Conservation (phyloP, 2,113 vertebrate genomes). For the Erpornis zantholeuca region DNA sequence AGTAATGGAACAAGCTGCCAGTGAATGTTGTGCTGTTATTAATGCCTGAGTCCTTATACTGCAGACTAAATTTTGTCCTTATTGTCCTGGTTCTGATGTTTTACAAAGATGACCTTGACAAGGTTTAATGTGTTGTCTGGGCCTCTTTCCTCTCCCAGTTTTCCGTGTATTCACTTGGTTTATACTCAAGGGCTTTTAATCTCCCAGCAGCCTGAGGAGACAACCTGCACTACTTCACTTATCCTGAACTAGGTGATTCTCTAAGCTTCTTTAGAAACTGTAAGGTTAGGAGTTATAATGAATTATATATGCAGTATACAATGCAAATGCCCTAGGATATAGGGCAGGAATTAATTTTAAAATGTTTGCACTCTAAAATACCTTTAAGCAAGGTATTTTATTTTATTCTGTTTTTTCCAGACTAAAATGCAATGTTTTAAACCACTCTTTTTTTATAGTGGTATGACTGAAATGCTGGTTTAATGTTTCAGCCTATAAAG, state of each 20-base stretch:
- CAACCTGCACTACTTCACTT: neutral
- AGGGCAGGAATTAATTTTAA: neutral
- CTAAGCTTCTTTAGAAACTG: neutral
- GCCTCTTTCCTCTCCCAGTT: neutral
- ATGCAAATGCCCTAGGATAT: neutral
- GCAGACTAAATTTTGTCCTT: neutral
- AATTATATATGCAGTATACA: neutral
- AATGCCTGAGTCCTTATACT: neutral
- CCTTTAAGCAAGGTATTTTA: neutral
- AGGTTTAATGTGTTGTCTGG: neutral
- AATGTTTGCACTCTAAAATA: neutral
- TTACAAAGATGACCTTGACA: neutral
- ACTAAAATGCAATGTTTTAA: neutral
- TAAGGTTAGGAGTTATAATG: neutral
- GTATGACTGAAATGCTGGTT: neutral
- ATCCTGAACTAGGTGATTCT: neutral
- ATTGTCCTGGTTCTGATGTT: neutral
- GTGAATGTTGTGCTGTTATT: neutral
- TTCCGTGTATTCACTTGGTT: neutral
- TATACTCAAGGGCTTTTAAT: neutral
- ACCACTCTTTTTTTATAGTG: neutral
- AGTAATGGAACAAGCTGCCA: neutral
- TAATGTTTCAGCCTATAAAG: neutral
- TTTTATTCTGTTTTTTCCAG: neutral
- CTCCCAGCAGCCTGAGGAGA: neutral